phyloP scores from a whole-genome alignment of 2,888 invertebrate genomes.

The Notocelia uddmanniana region DNA sequence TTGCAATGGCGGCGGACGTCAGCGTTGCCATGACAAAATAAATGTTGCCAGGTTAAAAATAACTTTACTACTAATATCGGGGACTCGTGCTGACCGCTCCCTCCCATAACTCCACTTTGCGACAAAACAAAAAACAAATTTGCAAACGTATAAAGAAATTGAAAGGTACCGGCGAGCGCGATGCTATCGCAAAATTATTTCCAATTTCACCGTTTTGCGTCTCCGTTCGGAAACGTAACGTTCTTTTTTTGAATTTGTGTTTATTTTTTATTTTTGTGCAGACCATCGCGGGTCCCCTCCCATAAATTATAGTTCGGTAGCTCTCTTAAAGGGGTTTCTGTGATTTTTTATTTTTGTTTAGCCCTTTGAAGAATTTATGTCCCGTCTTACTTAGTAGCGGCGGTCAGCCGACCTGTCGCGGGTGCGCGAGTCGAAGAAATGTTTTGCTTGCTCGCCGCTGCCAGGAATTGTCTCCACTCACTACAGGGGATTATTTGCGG shows the following conservation, averaged over 20 bases:
- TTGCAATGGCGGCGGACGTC: slow-evolving; percentile 29
- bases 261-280: slow-evolving; percentile 62
- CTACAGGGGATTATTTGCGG: slow-evolving; percentile 46
- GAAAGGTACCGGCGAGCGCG: slow-evolving; percentile 80
- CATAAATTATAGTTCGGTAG: slow-evolving; percentile 87
- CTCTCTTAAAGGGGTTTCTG: slow-evolving; percentile 81
- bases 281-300: slow-evolving; percentile 71
- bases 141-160: slow-evolving; percentile 81
- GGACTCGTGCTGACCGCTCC: slow-evolving; percentile 50
- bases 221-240: slow-evolving; percentile 65
- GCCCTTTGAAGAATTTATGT: slow-evolving; percentile 85
- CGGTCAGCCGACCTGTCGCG: slow-evolving; percentile 74
- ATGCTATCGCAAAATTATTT: slow-evolving; percentile 85
- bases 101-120: slow-evolving; percentile 66
- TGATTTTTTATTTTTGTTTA: slow-evolving; percentile 80
- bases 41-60: slow-evolving; percentile 41
- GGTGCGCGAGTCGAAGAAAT: slow-evolving; percentile 56
- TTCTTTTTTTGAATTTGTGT: slow-evolving; percentile 58
- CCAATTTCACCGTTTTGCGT: slow-evolving; percentile 85
- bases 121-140: slow-evolving; percentile 71
- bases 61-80: slow-evolving; percentile 46
- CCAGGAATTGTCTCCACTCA: slow-evolving; percentile 41
- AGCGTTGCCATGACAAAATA: slow-evolving; percentile 41
- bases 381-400: slow-evolving; percentile 83
- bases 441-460: slow-evolving; percentile 55